phyloP scores from a whole-genome alignment of 2,113 vertebrate genomes.

The Charina bottae region DNA sequence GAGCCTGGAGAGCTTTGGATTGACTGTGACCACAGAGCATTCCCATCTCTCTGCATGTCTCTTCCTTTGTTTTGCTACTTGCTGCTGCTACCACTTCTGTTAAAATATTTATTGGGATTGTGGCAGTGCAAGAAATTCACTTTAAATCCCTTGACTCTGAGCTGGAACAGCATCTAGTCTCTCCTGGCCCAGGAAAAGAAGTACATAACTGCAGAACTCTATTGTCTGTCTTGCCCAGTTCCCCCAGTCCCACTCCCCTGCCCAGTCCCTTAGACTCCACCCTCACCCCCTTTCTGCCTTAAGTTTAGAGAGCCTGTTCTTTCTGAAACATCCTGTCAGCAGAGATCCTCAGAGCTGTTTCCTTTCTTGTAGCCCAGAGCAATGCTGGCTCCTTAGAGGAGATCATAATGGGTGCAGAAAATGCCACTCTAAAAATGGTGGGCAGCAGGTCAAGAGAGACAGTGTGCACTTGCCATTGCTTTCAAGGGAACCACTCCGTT shows the following conservation, averaged over 20 bases:
- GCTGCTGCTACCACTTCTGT: neutral
- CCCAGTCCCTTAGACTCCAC: slow-evolving; percentile 38
- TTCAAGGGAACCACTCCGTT: neutral
- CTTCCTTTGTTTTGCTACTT: neutral
- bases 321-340: neutral
- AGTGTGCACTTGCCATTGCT: neutral
- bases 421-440: neutral
- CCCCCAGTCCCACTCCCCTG: slow-evolving; percentile 56
- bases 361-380: neutral
- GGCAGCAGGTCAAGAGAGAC: neutral
- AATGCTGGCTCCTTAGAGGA: neutral
- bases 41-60: slow-evolving; percentile 62
- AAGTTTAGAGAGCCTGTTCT: neutral
- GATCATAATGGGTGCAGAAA: neutral
- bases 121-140: neutral
- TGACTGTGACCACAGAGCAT: slow-evolving; percentile 50
- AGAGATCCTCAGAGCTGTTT: neutral
- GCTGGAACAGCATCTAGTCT: neutral
- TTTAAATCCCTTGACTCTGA: neutral
- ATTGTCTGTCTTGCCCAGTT: neutral
- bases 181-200: neutral
- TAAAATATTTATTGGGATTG: neutral
- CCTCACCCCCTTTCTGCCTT: neutral
- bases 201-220: neutral
- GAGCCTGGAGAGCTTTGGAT: neutral